Percentiles rank a stretch among this genome's conserved stretches.
Evolutionary conservation across 2,888 invertebrate genomes (phyloP).

Genomic region (Eristalis arbustorum): DNA sequence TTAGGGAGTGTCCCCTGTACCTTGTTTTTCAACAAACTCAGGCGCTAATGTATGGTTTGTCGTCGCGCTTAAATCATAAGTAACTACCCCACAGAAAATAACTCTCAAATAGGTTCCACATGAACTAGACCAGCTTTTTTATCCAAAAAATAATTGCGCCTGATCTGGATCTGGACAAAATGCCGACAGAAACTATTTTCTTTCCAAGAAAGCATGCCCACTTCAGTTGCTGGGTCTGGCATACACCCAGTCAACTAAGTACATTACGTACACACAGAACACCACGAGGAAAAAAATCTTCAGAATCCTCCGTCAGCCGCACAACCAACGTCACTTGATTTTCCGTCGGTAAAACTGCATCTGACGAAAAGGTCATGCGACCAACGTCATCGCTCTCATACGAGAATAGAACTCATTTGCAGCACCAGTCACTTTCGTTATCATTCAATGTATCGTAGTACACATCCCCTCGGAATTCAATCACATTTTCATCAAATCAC

Average conservation of each 20-base stretch:
- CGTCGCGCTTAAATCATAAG: too few relatives aligned
- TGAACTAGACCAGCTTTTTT: too few relatives aligned
- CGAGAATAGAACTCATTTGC: neutral
- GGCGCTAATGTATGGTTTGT: too few relatives aligned
- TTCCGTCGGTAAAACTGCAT: neutral
- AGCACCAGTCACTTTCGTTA: neutral
- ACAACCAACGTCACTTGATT: neutral
- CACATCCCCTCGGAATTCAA: conserved; percentile 48
- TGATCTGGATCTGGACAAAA: too few relatives aligned
- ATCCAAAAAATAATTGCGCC: too few relatives aligned
- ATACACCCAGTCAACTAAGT: neutral
- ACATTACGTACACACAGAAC: neutral
- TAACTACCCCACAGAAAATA: too few relatives aligned
- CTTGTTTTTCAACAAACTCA: too few relatives aligned
- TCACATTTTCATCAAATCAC: conserved; percentile 57
- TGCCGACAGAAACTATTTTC: too few relatives aligned
- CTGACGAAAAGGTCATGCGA: neutral
- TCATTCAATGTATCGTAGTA: neutral
- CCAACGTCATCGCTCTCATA: neutral
- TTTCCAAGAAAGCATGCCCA: too few relatives aligned
- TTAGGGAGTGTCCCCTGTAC: too few relatives aligned
- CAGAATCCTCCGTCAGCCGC: neutral
- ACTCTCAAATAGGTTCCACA: too few relatives aligned
- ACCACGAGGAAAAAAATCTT: neutral
- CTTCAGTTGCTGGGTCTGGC: too few relatives aligned